These are phyloP conservation scores for Drosophila ananassae DNA, from an alignment of 1,140 invertebrate species.

Conservation along the genomic window DNA sequence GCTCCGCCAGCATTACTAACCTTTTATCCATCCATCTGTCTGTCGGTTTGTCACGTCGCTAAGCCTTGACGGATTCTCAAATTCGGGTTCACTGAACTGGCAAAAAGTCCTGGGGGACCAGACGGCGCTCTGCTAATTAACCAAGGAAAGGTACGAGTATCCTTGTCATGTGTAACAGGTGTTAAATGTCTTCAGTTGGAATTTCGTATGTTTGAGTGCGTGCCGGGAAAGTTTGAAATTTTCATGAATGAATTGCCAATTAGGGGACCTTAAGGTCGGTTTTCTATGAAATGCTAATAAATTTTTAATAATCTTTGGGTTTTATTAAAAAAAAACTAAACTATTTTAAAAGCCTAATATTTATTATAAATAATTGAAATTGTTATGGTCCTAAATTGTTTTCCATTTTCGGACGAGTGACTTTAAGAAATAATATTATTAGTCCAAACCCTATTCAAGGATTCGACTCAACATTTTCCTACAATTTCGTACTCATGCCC, in stretches of 20 bases:
- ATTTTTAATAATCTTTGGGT: too few species aligned
- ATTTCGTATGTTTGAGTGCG: conserved; percentile 17
- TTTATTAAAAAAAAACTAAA: too few species aligned
- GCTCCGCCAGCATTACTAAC: conserved; percentile 6
- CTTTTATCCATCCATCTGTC: conserved; percentile 19
- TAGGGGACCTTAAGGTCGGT: background rate
- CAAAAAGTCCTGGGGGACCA: conserved; percentile 38
- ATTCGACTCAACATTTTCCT: background rate
- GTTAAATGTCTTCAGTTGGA: conserved; percentile 44
- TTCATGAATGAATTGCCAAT: conserved; percentile 45
- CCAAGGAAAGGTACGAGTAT: conserved; percentile 28
- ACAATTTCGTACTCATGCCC: background rate
- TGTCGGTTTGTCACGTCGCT: conserved; percentile 27
- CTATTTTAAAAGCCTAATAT: too few species aligned
- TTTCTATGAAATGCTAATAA: too few species aligned
- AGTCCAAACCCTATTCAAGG: background rate
- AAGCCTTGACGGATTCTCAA: conserved; percentile 49
- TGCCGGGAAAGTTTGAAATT: conserved; percentile 37
- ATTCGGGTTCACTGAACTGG: conserved; percentile 66
- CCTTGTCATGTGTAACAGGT: conserved; percentile 57
- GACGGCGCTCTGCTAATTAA: conserved; percentile 62
- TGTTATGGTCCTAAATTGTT: background rate
- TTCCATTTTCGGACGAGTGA: background rate
- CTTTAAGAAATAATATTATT: background rate
- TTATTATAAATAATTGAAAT: too few species aligned